Percentiles rank a stretch among this genome's conserved stretches.
These are phyloP conservation scores for Lasioglossum vierecki DNA, from an alignment of 2,888 invertebrate genomes.

Conservation along the genomic window DNA sequence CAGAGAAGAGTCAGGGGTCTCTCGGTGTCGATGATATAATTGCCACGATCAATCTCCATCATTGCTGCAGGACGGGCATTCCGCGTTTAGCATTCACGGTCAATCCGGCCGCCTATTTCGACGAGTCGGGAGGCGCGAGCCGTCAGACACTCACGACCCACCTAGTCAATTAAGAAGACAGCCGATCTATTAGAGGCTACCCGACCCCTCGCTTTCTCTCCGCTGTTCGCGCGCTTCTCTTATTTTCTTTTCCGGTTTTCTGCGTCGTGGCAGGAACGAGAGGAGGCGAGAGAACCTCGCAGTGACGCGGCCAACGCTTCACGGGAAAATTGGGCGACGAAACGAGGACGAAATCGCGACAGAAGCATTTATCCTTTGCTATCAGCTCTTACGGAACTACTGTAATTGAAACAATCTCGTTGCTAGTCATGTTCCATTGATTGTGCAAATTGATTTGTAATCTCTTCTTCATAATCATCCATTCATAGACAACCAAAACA, in stretches of 20 bases:
- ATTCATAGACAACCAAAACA: no score
- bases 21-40: constrained; percentile 55
- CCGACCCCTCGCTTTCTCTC: constrained; percentile 36
- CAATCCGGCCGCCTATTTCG: constrained; percentile 63
- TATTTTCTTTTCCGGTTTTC: constrained; percentile 46
- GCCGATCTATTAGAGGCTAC: constrained; percentile 80
- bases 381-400: background rate
- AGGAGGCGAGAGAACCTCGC: constrained; percentile 33
- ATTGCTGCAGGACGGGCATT: constrained; percentile 47
- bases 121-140: constrained; percentile 65
- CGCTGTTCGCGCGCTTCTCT: background rate
- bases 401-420: no score
- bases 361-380: background rate
- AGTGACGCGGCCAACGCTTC: background rate
- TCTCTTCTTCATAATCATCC: no score
- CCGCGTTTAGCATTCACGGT: constrained; percentile 61
- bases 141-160: constrained; percentile 74
- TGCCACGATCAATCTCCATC: constrained; percentile 54
- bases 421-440: no score
- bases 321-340: constrained; percentile 36
- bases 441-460: background rate
- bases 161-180: constrained; percentile 83
- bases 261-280: constrained; percentile 28
- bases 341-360: constrained; percentile 18
- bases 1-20: background rate